Percentiles rank a stretch among this genome's conserved stretches.
Evolutionary conservation across 2,888 invertebrate species (phyloP).

Genomic region (Drosophila subsilvestris): DNA sequence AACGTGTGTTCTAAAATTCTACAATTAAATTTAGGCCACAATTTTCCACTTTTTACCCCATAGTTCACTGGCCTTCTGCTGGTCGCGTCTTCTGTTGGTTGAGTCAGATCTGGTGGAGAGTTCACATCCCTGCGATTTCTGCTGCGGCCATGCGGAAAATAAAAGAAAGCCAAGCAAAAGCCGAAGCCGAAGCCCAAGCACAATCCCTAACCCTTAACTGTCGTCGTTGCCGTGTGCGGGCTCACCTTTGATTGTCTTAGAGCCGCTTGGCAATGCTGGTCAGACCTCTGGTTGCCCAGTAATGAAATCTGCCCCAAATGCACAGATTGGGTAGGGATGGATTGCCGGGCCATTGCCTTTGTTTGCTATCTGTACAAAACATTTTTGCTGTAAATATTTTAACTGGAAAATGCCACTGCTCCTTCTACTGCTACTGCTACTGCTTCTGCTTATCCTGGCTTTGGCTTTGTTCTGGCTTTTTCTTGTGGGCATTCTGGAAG

Average conservation of each 20-base stretch:
- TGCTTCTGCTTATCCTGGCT: constrained; percentile 16
- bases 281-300: constrained; percentile 51
- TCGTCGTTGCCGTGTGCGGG: constrained; percentile 45
- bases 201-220: constrained; percentile 10
- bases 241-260: constrained; percentile 80
- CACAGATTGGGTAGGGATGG: background rate
- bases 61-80: constrained; percentile 24
- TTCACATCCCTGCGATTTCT: constrained; percentile 45
- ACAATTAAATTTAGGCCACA: no score
- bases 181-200: constrained; percentile 29
- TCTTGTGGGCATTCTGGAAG: constrained; percentile 54
- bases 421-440: constrained; percentile 34
- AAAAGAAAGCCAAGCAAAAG: constrained; percentile 61
- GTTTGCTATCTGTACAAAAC: constrained; percentile 40
- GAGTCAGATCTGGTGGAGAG: constrained; percentile 30
- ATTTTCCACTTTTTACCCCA: no score
- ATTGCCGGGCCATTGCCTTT: constrained; percentile 21
- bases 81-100: constrained; percentile 27
- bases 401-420: constrained; percentile 55
- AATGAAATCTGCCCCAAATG: constrained; percentile 59
- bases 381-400: constrained; percentile 63
- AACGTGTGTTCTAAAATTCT: no score
- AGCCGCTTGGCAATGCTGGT: constrained; percentile 53
- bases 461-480: constrained; percentile 27
- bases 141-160: constrained; percentile 64